phyloP scores from a whole-genome alignment of 1,140 invertebrate genomes.

The Eriocheir sinensis region DNA sequence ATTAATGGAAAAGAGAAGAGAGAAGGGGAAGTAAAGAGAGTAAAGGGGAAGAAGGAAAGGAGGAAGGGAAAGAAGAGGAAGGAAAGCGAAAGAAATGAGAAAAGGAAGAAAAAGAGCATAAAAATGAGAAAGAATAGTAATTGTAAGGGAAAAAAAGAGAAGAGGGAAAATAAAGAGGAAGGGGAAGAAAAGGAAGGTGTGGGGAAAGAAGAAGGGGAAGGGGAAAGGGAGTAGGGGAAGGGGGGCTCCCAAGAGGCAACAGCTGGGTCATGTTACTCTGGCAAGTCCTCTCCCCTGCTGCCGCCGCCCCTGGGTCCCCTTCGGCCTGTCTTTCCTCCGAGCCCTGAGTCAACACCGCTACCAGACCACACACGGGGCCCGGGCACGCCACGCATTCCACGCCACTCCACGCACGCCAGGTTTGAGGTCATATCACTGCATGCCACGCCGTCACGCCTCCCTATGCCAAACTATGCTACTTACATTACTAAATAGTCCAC shows the following conservation, averaged over 20 bases:
- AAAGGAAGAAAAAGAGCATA: not conserved
- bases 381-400: too few species aligned
- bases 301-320: not conserved
- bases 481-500: too few species aligned
- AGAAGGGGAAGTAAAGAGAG: not conserved
- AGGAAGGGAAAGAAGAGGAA: not conserved
- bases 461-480: too few species aligned
- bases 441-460: too few species aligned
- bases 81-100: not conserved
- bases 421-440: too few species aligned
- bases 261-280: slow-evolving; percentile 11
- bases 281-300: not conserved
- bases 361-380: too few species aligned
- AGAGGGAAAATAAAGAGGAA: not conserved
- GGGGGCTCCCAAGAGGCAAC: not conserved
- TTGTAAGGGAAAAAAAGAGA: not conserved
- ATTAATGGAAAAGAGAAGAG: not conserved
- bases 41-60: not conserved
- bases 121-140: not conserved
- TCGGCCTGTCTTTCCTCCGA: not conserved
- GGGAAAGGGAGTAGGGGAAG: not conserved
- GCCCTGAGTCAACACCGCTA: not conserved
- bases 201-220: not conserved
- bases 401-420: too few species aligned
- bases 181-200: not conserved